These are phyloP conservation scores for Caracal caracal DNA, from an alignment of 2,113 vertebrate species.

Conservation along the genomic window DNA sequence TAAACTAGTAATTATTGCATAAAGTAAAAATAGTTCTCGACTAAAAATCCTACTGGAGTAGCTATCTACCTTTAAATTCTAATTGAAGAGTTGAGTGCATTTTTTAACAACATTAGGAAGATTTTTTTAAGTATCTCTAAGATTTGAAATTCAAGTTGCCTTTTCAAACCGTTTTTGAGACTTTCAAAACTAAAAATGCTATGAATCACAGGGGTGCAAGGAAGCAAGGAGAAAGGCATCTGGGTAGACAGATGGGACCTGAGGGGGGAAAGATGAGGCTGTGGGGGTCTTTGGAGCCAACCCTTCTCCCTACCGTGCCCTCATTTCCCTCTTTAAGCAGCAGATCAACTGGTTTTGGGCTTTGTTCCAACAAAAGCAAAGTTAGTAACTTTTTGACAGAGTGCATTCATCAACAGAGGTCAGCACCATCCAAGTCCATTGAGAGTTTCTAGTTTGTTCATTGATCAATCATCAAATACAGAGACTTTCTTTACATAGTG, in stretches of 20 bases:
- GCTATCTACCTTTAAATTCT: constrained; percentile 37
- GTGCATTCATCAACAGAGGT: constrained; percentile 14
- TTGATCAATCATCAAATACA: background rate
- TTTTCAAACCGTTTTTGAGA: constrained; percentile 63
- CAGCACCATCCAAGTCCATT: background rate
- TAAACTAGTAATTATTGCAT: background rate
- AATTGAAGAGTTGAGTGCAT: constrained; percentile 4
- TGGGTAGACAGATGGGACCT: constrained; percentile 76
- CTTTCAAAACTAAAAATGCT: constrained; percentile 61
- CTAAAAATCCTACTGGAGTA: background rate
- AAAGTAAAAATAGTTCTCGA: constrained; percentile 4
- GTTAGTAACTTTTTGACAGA: constrained; percentile 58
- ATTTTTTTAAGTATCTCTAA: background rate
- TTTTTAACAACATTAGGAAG: background rate
- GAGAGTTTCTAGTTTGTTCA: background rate
- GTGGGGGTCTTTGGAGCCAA: constrained; percentile 72
- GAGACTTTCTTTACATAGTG: background rate
- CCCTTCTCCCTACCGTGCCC: constrained; percentile 69
- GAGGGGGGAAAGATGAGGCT: constrained; percentile 47
- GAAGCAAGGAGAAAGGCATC: constrained; percentile 73
- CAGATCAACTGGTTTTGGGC: constrained; percentile 66
- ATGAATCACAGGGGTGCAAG: constrained; percentile 66
- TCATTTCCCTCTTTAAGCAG: constrained; percentile 65
- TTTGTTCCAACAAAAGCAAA: constrained; percentile 66
- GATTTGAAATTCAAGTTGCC: constrained; percentile 47